Percentiles rank a stretch among this genome's conserved stretches.
Conservation (phyloP, 2,888 invertebrate genomes). For the Cantharis rustica region DNA sequence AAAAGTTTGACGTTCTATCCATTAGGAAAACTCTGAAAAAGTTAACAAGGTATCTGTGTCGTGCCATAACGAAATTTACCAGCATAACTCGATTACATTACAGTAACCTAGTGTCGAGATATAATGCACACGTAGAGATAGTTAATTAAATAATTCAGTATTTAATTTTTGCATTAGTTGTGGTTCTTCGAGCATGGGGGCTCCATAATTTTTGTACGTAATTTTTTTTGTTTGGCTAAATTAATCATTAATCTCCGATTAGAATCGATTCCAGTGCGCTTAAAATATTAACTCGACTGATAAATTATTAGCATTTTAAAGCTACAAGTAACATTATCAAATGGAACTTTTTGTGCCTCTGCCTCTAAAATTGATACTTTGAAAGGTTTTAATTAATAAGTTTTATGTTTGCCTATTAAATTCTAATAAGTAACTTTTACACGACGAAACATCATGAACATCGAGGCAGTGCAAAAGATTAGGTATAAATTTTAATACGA, state of each 20-base stretch:
- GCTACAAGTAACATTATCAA: not conserved
- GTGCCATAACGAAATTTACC: conserved; percentile 17
- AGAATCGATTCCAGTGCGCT: not conserved
- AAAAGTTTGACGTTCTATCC: conserved; percentile 11
- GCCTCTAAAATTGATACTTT: not conserved
- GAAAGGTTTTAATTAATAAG: conserved; percentile 13
- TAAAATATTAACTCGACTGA: not conserved
- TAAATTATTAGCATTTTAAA: not conserved
- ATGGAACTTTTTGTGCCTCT: not conserved
- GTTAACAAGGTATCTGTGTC: conserved; percentile 22
- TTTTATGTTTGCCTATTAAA: conserved; percentile 6
- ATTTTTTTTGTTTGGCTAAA: too few relatives aligned
- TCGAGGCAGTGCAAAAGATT: not conserved
- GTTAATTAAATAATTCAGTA: conserved; percentile 19
- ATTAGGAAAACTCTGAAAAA: conserved; percentile 17
- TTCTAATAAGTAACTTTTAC: not conserved
- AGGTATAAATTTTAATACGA: not conserved
- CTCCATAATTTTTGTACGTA: not conserved
- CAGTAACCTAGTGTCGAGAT: conserved; percentile 14
- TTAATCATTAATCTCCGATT: too few relatives aligned
- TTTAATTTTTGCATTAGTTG: conserved; percentile 17
- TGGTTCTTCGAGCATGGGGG: not conserved
- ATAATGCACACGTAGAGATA: conserved; percentile 14
- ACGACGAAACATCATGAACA: not conserved
- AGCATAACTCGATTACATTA: conserved; percentile 11